Evolutionary conservation across 2,113 vertebrate species (phyloP), one percentile per base, ranked within the genome.

Genomic region (Perca flavescens): DNA sequence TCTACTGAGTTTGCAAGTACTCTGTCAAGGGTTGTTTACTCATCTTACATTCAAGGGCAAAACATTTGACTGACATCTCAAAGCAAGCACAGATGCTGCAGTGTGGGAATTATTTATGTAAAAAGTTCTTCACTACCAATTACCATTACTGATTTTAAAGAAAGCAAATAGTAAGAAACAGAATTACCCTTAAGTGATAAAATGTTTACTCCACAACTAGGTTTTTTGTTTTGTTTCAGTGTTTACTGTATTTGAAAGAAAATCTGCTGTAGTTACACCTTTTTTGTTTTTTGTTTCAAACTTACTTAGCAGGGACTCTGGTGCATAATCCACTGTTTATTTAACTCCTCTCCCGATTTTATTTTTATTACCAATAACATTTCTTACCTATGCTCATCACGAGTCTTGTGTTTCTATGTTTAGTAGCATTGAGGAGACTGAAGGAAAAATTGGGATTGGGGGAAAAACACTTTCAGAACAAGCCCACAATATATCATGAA

Each of bases 41-140:
- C 61, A 76, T 69, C 25, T 82, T 47, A 31, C 52, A 78, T 83
- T 86, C 76, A 81, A 91, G 82, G 74, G 80, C 50, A 71, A 63
- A 86, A 36, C 40, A 64, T 77, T 46, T 71, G 69, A 86, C 57
- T 81, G 83, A 69, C 79, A 67, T 85, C 79, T 78, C 34, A 76
- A 64, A 74, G 67, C 83, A 16, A 22, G 28, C 50, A 46, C 78
- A 87, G 58, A 74, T 80, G 65, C 80, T 66, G 76, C 75, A 25
- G 36, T 74, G 34, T 60, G 69, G 70, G 76, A 83, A 56, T 79
- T 61, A 62, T 77, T 72, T 46, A 5, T 67, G 63, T 69, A 64
- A 50, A 68, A 72, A 25, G n/a, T 17, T 79, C 56, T 71, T 73
- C 22, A 4, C 21, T 13, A 50, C 19, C 17, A 75, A 57, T 72